A percentile compares a stretch with the other conserved stretches of the same genome.
Evolutionary conservation across 2,888 invertebrate species (phyloP).

Genomic region (Noctua comes): DNA sequence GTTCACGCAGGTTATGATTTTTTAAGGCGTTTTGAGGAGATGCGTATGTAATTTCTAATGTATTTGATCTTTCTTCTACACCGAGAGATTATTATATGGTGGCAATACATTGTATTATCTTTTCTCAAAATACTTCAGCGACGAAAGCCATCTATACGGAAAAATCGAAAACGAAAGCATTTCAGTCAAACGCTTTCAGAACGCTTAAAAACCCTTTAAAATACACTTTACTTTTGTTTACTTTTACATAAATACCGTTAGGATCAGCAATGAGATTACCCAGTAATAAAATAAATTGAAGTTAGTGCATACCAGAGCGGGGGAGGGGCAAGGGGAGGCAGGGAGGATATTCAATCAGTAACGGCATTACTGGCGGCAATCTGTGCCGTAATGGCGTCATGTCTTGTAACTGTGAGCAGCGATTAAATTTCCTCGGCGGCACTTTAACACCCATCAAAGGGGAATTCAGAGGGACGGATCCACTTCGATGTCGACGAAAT

Average conservation of each 20-base stretch:
- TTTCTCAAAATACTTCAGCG: neutral
- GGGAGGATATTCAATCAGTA: slow-evolving; percentile 52
- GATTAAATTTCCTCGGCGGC: slow-evolving; percentile 56
- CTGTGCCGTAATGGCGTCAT: slow-evolving; percentile 49
- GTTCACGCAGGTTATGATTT: slow-evolving; percentile 29
- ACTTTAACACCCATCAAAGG: slow-evolving; percentile 46
- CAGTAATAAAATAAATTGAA: slow-evolving; percentile 47
- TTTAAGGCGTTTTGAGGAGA: slow-evolving; percentile 16
- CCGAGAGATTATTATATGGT: neutral
- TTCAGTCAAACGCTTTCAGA: slow-evolving; percentile 7
- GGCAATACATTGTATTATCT: neutral
- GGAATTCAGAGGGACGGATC: slow-evolving; percentile 45
- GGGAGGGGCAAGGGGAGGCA: neutral
- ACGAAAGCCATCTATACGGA: neutral
- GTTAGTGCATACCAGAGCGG: slow-evolving; percentile 35
- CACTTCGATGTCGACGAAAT: slow-evolving; percentile 37
- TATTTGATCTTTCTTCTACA: neutral
- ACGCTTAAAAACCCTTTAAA: slow-evolving; percentile 11
- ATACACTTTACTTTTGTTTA: slow-evolving; percentile 26
- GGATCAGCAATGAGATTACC: slow-evolving; percentile 41
- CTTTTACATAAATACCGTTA: slow-evolving; percentile 41
- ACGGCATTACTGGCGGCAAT: slow-evolving; percentile 47
- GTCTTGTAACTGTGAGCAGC: slow-evolving; percentile 40
- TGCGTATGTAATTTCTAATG: neutral
- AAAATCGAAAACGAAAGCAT: slow-evolving; percentile 21